phyloP scores from a whole-genome alignment of 2,113 vertebrate genomes.

The Syrrhaptes paradoxus region DNA sequence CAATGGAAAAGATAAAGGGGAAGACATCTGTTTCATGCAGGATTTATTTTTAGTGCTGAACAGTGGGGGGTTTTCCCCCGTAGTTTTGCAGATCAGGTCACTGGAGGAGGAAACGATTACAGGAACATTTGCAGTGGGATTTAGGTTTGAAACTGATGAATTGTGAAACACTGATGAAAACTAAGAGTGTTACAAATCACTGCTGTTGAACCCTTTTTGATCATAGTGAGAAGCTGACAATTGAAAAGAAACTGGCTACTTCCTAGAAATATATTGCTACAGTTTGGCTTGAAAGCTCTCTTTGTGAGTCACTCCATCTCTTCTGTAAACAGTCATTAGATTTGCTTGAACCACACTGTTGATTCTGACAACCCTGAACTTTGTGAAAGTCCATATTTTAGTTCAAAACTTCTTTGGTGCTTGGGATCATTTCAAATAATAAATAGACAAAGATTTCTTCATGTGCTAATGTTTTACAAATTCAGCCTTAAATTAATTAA shows the following conservation, averaged over 20 bases:
- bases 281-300: slow-evolving; percentile 17
- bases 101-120: background rate
- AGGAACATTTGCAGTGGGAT: slow-evolving; percentile 23
- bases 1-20: slow-evolving; percentile 49
- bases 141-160: slow-evolving; percentile 31
- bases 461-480: background rate
- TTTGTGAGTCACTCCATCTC: slow-evolving; percentile 9
- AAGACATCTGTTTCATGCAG: slow-evolving; percentile 32
- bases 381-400: background rate
- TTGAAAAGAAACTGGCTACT: slow-evolving; percentile 25
- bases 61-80: background rate
- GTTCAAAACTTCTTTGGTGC: background rate
- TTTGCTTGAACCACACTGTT: background rate
- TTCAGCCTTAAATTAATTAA: background rate
- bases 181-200: slow-evolving; percentile 40
- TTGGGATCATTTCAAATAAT: background rate
- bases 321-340: slow-evolving; percentile 2
- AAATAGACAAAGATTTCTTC: background rate
- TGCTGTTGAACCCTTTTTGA: slow-evolving; percentile 32
- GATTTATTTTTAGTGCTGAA: slow-evolving; percentile 61
- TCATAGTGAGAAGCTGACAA: slow-evolving; percentile 14
- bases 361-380: background rate
- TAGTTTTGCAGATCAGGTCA: slow-evolving; percentile 18
- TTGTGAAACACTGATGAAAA: slow-evolving; percentile 13
- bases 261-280: slow-evolving; percentile 11